Percentiles rank a stretch among this genome's conserved stretches.
Conservation (phyloP, 2,797 vertebrate species). For the Typhlichthys eigenmanni region DNA sequence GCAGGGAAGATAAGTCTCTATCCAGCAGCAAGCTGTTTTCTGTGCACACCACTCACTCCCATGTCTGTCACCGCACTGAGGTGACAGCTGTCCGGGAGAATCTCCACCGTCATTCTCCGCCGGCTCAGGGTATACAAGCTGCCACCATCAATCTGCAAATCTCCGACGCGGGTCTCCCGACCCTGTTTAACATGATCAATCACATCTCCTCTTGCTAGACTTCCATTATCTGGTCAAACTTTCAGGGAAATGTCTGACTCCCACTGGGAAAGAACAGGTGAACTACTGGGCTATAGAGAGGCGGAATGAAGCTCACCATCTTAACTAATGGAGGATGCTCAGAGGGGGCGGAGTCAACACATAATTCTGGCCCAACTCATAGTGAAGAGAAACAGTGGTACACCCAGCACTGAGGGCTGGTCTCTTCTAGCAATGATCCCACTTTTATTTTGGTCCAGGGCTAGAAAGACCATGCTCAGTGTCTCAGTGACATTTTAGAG, state of each 20-base stretch:
- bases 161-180: constrained; percentile 37
- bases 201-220: constrained; percentile 20
- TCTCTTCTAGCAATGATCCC: constrained; percentile 1
- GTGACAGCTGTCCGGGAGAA: constrained; percentile 30
- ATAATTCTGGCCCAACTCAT: constrained; percentile 27
- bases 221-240: constrained; percentile 11
- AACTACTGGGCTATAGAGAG: constrained; percentile 2
- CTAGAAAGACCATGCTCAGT: not conserved
- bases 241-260: not conserved
- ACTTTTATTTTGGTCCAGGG: too few species aligned
- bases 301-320: constrained; percentile 26
- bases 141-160: constrained; percentile 24
- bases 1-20: constrained; percentile 33
- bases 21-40: constrained; percentile 29
- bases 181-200: constrained; percentile 52
- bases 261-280: not conserved
- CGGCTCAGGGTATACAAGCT: constrained; percentile 19
- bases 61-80: constrained; percentile 16
- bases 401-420: not conserved
- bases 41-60: constrained; percentile 19
- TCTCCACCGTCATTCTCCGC: constrained; percentile 12
- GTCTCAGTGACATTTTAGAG: constrained; percentile 17
- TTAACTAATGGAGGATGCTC: constrained; percentile 55
- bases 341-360: constrained; percentile 26
- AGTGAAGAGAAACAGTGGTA: constrained; percentile 9